Conservation (phyloP, 2,888 invertebrate genomes). For the Anticlea derivata region DNA sequence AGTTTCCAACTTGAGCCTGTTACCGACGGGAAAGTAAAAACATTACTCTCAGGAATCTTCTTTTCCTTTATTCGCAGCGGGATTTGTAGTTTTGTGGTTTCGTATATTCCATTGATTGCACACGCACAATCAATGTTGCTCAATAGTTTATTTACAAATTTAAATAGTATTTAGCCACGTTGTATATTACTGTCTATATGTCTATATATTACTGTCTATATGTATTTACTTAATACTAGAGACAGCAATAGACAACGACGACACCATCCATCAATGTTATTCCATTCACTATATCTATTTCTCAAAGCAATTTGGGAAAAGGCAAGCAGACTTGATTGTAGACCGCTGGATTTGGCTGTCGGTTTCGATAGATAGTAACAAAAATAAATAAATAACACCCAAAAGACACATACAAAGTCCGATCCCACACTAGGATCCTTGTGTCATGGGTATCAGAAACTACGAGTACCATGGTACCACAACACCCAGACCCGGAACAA, state of each 20-base stretch:
- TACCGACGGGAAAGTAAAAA: constrained; percentile 30
- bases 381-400: not conserved
- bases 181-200: too few relatives aligned
- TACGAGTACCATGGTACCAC: too few relatives aligned
- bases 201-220: too few relatives aligned
- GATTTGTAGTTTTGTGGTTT: constrained; percentile 44
- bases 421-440: too few relatives aligned
- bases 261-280: constrained; percentile 14
- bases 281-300: constrained; percentile 41
- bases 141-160: too few relatives aligned
- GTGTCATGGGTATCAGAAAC: too few relatives aligned
- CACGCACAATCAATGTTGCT: too few relatives aligned
- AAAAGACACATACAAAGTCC: too few relatives aligned
- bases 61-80: constrained; percentile 37
- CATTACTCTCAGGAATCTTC: constrained; percentile 40
- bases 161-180: too few relatives aligned
- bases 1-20: constrained; percentile 52
- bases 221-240: too few relatives aligned
- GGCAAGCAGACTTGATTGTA: not conserved
- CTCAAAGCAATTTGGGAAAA: constrained; percentile 20
- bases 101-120: constrained; percentile 30
- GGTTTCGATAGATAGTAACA: not conserved
- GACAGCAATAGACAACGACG: too few relatives aligned
- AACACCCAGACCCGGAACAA: too few relatives aligned
- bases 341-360: not conserved